These are phyloP conservation scores for Cryptoblepharus egeriae DNA, from an alignment of 2,797 vertebrate genomes.

Conservation along the genomic window DNA sequence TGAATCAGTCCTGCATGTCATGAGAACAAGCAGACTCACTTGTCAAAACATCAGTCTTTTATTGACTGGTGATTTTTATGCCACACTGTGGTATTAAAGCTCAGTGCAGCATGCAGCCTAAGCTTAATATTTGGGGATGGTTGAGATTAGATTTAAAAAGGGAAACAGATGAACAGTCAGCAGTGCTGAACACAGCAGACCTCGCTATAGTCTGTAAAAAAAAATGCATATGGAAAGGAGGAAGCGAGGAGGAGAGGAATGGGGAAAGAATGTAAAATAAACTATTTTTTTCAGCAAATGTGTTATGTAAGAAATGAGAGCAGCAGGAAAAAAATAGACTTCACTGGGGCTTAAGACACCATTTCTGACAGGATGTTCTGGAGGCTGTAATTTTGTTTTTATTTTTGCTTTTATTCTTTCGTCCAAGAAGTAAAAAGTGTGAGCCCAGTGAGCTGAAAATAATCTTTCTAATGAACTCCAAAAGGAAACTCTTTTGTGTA, in stretches of 20 bases:
- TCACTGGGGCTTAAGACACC: slow-evolving; percentile 32
- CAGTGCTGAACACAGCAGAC: not conserved
- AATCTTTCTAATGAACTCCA: not conserved
- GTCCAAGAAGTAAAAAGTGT: slow-evolving; percentile 34
- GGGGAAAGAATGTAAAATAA: slow-evolving; percentile 22
- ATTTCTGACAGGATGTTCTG: slow-evolving; percentile 10
- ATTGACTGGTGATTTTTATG: not conserved
- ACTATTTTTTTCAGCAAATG: slow-evolving; percentile 29
- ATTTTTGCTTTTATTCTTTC: slow-evolving; percentile 49
- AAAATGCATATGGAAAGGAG: slow-evolving; percentile 14
- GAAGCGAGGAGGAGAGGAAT: not conserved
- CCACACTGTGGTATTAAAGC: not conserved
- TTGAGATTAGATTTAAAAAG: slow-evolving; percentile 35
- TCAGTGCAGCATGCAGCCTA: not conserved
- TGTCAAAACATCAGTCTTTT: not conserved
- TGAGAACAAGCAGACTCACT: not conserved
- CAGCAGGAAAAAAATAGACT: slow-evolving; percentile 42
- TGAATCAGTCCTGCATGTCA: not conserved
- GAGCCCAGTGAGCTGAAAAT: not conserved
- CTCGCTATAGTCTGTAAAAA: not conserved
- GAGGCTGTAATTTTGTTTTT: slow-evolving; percentile 35
- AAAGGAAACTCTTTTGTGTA: not conserved
- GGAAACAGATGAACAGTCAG: slow-evolving; percentile 21
- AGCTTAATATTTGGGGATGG: not conserved
- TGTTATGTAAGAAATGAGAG: slow-evolving; percentile 33